Conservation (phyloP, 1,140 invertebrate genomes). For the Aphaenogaster rudis region DNA sequence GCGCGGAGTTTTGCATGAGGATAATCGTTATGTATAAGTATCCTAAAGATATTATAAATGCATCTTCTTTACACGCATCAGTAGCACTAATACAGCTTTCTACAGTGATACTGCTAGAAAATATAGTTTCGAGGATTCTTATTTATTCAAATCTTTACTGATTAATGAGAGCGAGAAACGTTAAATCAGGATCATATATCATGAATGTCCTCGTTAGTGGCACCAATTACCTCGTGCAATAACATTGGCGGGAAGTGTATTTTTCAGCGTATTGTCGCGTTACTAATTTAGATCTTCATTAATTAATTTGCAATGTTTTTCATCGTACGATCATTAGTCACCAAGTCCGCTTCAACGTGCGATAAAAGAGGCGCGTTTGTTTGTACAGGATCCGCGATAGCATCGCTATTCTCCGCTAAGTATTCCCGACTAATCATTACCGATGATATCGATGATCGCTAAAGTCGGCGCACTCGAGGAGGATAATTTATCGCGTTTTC, state of each 20-base stretch:
- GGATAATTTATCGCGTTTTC: slow-evolving; percentile 52
- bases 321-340: neutral
- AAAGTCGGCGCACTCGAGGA: neutral
- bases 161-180: neutral
- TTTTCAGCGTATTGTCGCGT: neutral
- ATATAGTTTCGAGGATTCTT: neutral
- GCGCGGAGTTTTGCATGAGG: neutral
- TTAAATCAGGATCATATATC: neutral
- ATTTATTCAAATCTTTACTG: slow-evolving; percentile 7
- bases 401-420: slow-evolving; percentile 31
- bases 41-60: neutral
- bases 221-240: neutral
- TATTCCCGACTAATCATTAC: slow-evolving; percentile 37
- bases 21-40: slow-evolving; percentile 16
- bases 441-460: slow-evolving; percentile 51
- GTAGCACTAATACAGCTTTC: neutral
- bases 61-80: neutral
- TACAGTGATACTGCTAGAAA: neutral
- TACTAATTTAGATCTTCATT: neutral
- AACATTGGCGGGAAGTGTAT: neutral
- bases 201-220: neutral
- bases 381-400: slow-evolving; percentile 12
- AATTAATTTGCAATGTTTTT: neutral
- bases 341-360: neutral
- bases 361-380: slow-evolving; percentile 11